Base-by-base conservation (phyloP, 2,797 vertebrate species). In the Miichthys miiuy region DNA sequence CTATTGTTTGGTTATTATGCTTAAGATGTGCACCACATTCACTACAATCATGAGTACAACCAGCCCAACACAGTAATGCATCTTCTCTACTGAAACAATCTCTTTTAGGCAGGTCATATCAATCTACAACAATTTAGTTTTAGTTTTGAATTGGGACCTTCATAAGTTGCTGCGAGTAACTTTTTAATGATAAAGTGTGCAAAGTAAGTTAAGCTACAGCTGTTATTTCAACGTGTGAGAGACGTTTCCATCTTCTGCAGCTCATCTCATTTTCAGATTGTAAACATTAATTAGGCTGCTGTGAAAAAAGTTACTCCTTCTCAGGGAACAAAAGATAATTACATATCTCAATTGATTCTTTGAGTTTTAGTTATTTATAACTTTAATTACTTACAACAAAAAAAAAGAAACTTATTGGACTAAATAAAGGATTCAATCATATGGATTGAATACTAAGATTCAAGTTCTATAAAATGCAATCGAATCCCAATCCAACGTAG, bases 251-350 rank as follows among this genome's bases (percentile, higher is more conserved):
- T 42, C 48, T 47, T 8, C 57, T 54, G 17, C 67, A 6, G 9
- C 56, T 82, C 54, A 8, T 38, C 75, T 75, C 51, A 71, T 71
- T 66, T 44, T 61, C 62, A 54, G 50, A 47, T 47, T 62, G 38
- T 63, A 46, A 66, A 70, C 30, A 56, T 71, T 75, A 75, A 70
- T 78, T n/a, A 70, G n/a, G 18, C 56, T 46, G 48, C 38, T 1
- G 14, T 25, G 47, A 68, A 64, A 68, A 17, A 23, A 41, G 25
- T 44, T 34, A 17, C 18, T 44, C 20, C 16, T 5, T 64, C 47
- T 61, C 48, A 55, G 48, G 17, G 3, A 21, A 20, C 16, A 66
- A 47, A 27, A 68, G 34, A 70, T 42, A 80, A 67, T 70, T 51
- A 62, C 44, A 62, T 5, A 13, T 51, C 12, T n/a, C 17, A 51